Evolutionary conservation across 2,113 vertebrate species (phyloP).

Genomic region (Ancistrus triradiatus): DNA sequence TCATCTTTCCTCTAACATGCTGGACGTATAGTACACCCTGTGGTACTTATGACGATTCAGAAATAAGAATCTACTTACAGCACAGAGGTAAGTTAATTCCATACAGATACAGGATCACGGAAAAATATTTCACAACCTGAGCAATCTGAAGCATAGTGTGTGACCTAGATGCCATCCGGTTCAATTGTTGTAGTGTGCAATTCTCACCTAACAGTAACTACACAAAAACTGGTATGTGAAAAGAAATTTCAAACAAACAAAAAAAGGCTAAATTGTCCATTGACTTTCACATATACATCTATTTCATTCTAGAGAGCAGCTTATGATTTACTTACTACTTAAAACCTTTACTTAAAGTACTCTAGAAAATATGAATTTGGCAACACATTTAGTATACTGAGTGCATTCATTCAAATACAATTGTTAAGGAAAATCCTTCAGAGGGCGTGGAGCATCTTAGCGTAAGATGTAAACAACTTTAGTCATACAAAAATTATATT

Average conservation of each 20-base stretch:
- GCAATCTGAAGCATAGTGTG: not conserved
- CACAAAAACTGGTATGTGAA: slow-evolving; percentile 1
- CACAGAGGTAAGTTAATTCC: not conserved
- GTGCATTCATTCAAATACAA: not conserved
- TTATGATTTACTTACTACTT: slow-evolving; percentile 27
- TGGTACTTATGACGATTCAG: not conserved
- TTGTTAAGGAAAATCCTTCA: not conserved
- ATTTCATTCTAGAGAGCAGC: slow-evolving; percentile 37
- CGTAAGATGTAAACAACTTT: slow-evolving; percentile 13
- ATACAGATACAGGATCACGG: not conserved
- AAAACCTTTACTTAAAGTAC: slow-evolving; percentile 6
- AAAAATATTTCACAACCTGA: not conserved
- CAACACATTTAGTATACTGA: slow-evolving; percentile 16
- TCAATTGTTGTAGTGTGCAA: not conserved
- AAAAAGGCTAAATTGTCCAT: not conserved
- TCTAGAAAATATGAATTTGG: slow-evolving; percentile 40
- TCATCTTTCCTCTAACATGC: no score
- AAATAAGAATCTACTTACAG: not conserved
- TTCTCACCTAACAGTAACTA: slow-evolving; percentile 54
- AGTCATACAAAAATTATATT: slow-evolving; percentile 30
- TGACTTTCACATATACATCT: no score
- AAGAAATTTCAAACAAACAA: not conserved
- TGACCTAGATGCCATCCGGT: not conserved
- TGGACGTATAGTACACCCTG: no score
- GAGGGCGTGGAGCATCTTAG: not conserved